Evolutionary conservation across 2,888 invertebrate genomes (phyloP).

Genomic region (Merodon equestris): DNA sequence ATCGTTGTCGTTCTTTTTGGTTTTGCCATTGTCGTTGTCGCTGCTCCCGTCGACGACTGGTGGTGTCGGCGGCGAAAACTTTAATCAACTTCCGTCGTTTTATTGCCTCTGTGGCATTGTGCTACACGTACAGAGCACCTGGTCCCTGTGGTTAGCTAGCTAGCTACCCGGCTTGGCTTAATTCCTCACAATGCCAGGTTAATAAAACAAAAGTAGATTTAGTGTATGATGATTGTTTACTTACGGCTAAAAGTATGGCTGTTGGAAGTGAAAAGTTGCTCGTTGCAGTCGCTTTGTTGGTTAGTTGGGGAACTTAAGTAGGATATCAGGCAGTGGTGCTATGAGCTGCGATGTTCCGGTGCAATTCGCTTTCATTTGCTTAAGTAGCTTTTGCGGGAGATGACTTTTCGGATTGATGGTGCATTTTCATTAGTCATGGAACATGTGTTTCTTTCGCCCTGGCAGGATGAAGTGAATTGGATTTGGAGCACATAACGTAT

Average conservation of each 20-base stretch:
- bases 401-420: slow-evolving; percentile 39
- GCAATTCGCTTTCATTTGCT: slow-evolving; percentile 55
- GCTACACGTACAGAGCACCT: slow-evolving; percentile 38
- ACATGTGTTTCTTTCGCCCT: slow-evolving; percentile 17
- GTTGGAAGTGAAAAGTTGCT: slow-evolving; percentile 19
- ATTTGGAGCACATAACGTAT: slow-evolving; percentile 23
- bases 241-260: slow-evolving; percentile 5
- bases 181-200: slow-evolving; percentile 58
- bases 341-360: not conserved
- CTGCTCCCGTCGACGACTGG: too few species aligned
- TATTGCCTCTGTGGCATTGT: slow-evolving; percentile 44
- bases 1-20: slow-evolving; percentile 8
- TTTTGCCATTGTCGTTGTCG: slow-evolving; percentile 25
- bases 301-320: slow-evolving; percentile 22
- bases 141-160: slow-evolving; percentile 40
- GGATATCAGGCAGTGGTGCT: slow-evolving; percentile 20
- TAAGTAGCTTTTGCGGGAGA: slow-evolving; percentile 41
- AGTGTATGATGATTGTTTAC: slow-evolving; percentile 59
- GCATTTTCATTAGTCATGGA: slow-evolving; percentile 43
- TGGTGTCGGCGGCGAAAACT: slow-evolving; percentile 46
- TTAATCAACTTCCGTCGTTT: slow-evolving; percentile 66
- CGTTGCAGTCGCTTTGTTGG: not conserved
- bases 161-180: slow-evolving; percentile 24
- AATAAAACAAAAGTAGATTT: slow-evolving; percentile 66
- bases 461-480: too few species aligned